Base-by-base conservation (phyloP, 2,113 vertebrate species). In the Heterotilapia buettikoferi region DNA sequence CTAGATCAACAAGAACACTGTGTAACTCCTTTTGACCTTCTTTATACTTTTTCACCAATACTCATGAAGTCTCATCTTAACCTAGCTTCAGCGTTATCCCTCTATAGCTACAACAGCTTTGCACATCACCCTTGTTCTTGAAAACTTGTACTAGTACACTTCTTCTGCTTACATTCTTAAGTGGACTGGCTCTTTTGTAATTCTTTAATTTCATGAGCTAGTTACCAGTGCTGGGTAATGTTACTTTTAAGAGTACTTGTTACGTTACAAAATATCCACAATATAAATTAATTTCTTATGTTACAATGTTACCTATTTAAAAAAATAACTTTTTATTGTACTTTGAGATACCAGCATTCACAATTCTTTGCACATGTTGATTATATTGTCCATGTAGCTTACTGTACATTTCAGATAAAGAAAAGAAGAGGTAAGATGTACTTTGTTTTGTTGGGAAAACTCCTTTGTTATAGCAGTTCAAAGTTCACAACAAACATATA, bases 141-240 rank as follows among this genome's bases (percentile, higher is more conserved):
- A 71, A 71, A 71, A 9, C 3, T 38, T 6, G 66, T 16, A 71
- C 36, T 7, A 71, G 66, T 43, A 71, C 66, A 71, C 36, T 16
- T 71, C 66, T 71, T 71, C 66, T 71, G 31, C 18, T 38, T 5
- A 66, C 61, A 24, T 71, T 1, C n/a, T 43, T 6, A 24, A 9
- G 66, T 71, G 66, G n/a, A 43, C 12, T 7, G 71, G 9, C 43
- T 78, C 71, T 50, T 76, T 50, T 31, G 71, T 19, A 78, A 50
- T 31, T 31, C 6, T 50, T 78, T 50, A 12, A 50, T 29, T 50
- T 50, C 7, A 12, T 1, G 11, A 47, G 24, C 6, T 47, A 76
- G 43, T 47, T 14, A 47, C 14, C 4, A 76, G 43, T 45, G 21
- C 24, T 47, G 43, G 71, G 40, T 5, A 29, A 47, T 29, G 7